Percentiles rank a stretch among this genome's conserved stretches.
phyloP scores from a whole-genome alignment of 53 echinoderm and acorn worm species.

The Arbacia lixula region DNA sequence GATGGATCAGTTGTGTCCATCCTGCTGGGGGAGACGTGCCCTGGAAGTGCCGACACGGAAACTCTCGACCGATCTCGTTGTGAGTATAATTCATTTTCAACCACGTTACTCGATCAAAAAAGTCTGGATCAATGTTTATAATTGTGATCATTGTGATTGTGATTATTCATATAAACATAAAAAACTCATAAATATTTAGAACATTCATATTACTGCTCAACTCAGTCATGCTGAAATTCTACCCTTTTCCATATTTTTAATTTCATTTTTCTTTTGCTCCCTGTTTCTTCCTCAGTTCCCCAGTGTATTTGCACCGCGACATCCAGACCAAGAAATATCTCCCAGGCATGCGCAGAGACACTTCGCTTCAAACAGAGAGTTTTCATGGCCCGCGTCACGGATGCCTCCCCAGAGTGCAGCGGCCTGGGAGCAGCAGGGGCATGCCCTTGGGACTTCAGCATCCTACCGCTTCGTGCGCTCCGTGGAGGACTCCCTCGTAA shows the following conservation, averaged over 20 bases:
- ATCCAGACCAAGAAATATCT: background rate
- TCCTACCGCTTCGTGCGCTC: background rate
- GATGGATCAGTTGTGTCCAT: conserved; percentile 15
- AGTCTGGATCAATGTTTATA: too few relatives aligned
- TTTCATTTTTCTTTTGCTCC: background rate
- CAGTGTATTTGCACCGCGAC: conserved; percentile 11
- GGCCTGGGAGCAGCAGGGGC: background rate
- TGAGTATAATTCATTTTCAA: too few relatives aligned
- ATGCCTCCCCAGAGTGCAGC: background rate
- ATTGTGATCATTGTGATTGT: too few relatives aligned
- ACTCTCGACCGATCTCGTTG: background rate
- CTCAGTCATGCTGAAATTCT: too few relatives aligned
- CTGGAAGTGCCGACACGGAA: background rate
- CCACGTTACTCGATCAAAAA: too few relatives aligned
- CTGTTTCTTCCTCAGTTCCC: background rate
- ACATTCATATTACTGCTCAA: too few relatives aligned
- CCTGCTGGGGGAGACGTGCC: conserved; percentile 10
- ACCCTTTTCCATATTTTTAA: too few relatives aligned
- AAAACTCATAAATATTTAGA: background rate
- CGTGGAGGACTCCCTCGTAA: background rate
- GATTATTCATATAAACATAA: too few relatives aligned
- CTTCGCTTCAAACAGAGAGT: background rate
- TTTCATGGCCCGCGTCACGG: conserved; percentile 4
- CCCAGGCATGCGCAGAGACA: background rate
- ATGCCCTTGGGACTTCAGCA: background rate